Evolutionary conservation across 2,888 invertebrate genomes (phyloP).

Genomic region (Parapristionchus giblindavisi): DNA sequence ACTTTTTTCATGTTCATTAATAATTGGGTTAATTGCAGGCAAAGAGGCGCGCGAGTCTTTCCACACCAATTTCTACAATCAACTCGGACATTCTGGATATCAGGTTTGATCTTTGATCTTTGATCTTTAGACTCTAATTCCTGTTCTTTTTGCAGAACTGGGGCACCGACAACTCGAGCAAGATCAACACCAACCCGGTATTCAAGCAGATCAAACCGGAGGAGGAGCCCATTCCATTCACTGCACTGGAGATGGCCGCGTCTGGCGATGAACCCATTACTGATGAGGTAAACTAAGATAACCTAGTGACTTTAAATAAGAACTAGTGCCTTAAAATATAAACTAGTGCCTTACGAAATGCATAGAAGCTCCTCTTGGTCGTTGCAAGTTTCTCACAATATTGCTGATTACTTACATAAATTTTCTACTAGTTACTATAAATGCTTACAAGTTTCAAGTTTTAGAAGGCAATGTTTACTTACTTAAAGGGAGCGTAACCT

Average conservation of each 20-base stretch:
- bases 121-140: neutral
- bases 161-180: too few species aligned
- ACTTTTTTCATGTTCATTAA: neutral
- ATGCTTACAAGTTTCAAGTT: too few species aligned
- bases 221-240: too few species aligned
- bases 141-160: too few species aligned
- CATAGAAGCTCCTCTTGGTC: neutral
- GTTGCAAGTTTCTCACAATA: too few species aligned
- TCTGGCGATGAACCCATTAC: neutral
- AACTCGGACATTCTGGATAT: neutral
- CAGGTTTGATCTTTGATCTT: neutral
- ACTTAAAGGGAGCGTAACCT: too few species aligned
- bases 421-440: too few species aligned
- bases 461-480: too few species aligned
- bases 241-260: neutral
- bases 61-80: neutral
- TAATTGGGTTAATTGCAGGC: slow-evolving; percentile 10
- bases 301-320: neutral
- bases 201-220: too few species aligned
- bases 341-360: neutral
- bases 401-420: too few species aligned
- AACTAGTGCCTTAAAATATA: neutral
- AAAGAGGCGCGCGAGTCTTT: neutral
- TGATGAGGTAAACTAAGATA: neutral
- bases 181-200: too few species aligned